Evolutionary conservation across 1,140 invertebrate species (phyloP).

Genomic region (Bombyx mori): DNA sequence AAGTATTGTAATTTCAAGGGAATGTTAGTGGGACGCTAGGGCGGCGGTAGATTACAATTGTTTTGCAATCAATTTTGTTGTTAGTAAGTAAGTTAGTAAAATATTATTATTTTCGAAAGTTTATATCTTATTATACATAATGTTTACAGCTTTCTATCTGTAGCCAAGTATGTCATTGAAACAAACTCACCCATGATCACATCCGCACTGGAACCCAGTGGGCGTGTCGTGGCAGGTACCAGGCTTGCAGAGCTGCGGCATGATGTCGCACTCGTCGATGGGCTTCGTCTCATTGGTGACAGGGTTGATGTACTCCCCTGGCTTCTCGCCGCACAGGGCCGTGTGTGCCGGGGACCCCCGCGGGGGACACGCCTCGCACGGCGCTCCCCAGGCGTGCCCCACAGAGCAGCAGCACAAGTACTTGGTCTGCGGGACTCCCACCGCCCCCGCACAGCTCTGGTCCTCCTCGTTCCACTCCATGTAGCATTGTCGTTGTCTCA

Average conservation of each 20-base stretch:
- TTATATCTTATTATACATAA: not conserved
- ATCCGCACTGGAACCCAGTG: constrained; percentile 89
- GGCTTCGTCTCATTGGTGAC: constrained; percentile 83
- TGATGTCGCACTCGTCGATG: constrained; percentile 86
- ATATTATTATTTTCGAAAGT: too few relatives aligned
- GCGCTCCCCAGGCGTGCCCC: constrained; percentile 87
- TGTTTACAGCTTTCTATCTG: not conserved
- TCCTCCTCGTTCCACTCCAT: constrained; percentile 78
- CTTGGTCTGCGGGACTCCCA: constrained; percentile 84
- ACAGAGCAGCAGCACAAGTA: constrained; percentile 92
- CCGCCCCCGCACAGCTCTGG: constrained; percentile 78
- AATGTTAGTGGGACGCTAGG: not conserved
- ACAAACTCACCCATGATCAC: constrained; percentile 61
- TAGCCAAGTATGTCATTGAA: too few relatives aligned
- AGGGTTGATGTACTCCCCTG: constrained; percentile 82
- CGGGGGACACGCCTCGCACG: constrained; percentile 84
- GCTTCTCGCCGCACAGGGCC: constrained; percentile 75
- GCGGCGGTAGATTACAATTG: not conserved
- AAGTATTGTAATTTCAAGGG: too few relatives aligned
- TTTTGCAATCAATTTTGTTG: not conserved
- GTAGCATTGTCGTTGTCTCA: constrained; percentile 87
- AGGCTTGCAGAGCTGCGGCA: constrained; percentile 88
- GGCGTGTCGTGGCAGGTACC: constrained; percentile 88
- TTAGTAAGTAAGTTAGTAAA: not conserved
- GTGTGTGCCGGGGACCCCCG: constrained; percentile 75